phyloP scores from a whole-genome alignment of 1,140 invertebrate genomes.

The Nephotettix cincticeps region DNA sequence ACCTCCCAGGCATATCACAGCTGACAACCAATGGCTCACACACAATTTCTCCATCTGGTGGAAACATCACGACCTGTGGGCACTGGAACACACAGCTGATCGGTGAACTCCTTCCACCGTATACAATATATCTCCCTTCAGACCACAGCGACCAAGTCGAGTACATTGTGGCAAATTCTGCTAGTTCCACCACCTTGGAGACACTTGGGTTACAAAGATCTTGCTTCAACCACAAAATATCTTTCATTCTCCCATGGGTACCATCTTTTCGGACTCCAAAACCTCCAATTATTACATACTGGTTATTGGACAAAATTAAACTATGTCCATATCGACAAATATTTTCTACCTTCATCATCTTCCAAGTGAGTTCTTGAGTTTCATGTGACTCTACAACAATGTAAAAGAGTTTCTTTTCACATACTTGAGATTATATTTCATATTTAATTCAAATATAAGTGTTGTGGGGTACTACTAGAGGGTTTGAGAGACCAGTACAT shows the following conservation, averaged over 20 bases:
- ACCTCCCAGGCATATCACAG: constrained; percentile 13
- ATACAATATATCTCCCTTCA: constrained; percentile 18
- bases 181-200: not conserved
- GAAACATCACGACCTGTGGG: not conserved
- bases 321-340: constrained; percentile 14
- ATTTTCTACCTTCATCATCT: not conserved
- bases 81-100: constrained; percentile 1
- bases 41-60: not conserved
- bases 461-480: too few relatives aligned
- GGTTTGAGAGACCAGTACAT: too few relatives aligned
- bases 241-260: not conserved
- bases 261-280: not conserved
- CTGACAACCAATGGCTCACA: not conserved
- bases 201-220: not conserved
- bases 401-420: too few relatives aligned
- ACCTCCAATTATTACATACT: constrained; percentile 5
- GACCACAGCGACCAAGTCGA: constrained; percentile 4
- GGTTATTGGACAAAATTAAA: not conserved
- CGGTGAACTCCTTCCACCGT: constrained; percentile 34
- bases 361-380: not conserved
- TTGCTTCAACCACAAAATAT: not conserved
- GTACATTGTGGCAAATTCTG: constrained; percentile 7
- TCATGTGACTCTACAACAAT: not conserved
- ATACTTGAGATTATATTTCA: too few relatives aligned
- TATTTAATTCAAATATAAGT: too few relatives aligned